Conservation (phyloP, 2,113 vertebrate genomes). For the Cariama cristata region DNA sequence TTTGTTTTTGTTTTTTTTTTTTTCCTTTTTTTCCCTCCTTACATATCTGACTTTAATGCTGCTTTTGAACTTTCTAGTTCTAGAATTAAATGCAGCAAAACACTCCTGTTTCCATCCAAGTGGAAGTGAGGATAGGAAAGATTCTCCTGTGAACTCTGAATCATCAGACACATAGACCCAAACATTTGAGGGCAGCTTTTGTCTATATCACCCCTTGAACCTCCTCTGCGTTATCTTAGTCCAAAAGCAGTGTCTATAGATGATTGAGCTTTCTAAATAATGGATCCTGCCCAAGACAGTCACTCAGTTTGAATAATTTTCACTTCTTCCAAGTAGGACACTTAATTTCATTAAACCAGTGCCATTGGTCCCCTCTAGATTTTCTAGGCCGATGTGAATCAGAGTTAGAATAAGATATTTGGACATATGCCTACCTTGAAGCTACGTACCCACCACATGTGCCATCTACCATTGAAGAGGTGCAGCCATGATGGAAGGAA, state of each 20-base stretch:
- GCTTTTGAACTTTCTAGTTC: neutral
- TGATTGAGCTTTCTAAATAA: neutral
- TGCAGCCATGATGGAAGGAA: neutral
- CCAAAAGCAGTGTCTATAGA: neutral
- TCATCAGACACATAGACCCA: neutral
- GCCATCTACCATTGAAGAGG: neutral
- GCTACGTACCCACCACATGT: neutral
- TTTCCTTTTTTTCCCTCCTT: rapidly evolving
- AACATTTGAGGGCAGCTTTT: neutral
- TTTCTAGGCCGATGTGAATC: neutral
- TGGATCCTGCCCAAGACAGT: neutral
- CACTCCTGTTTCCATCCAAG: neutral
- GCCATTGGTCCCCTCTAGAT: neutral
- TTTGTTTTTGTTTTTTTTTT: neutral
- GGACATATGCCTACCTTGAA: neutral
- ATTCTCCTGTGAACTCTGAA: neutral
- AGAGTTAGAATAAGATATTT: neutral
- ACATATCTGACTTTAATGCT: neutral
- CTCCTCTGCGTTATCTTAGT: neutral
- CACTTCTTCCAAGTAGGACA: neutral
- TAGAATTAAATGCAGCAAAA: neutral
- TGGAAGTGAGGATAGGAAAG: neutral
- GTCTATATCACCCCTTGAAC: neutral
- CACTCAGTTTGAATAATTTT: neutral
- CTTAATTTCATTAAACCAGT: neutral